Conservation (phyloP, 2,113 vertebrate genomes). For the Hystrix brachyura region DNA sequence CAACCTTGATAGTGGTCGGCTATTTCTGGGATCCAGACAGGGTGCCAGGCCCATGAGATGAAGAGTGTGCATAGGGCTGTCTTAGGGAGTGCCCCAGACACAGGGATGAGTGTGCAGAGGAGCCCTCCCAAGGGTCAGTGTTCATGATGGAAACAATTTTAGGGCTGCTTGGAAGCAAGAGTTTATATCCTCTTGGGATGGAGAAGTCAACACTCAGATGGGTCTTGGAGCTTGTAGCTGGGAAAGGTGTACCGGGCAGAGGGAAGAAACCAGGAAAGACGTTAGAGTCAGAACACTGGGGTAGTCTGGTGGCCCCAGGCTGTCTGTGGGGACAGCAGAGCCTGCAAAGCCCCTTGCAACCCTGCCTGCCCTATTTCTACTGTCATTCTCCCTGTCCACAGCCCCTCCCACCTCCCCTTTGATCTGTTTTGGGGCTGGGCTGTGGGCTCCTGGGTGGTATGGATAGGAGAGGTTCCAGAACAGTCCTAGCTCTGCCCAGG, state of each 20-base stretch:
- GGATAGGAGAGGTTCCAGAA: background rate
- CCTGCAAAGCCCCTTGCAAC: background rate
- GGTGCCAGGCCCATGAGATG: background rate
- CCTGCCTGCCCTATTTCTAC: background rate
- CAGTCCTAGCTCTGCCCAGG: background rate
- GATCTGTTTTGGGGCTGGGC: background rate
- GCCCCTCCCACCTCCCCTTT: background rate
- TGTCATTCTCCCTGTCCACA: background rate
- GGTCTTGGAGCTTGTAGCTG: background rate
- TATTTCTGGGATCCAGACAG: background rate
- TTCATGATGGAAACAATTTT: background rate
- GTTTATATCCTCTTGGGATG: background rate
- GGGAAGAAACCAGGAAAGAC: background rate
- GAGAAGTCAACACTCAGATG: background rate
- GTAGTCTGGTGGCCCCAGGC: background rate
- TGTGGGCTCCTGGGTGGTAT: background rate
- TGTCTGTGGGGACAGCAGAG: background rate
- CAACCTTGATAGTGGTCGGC: too few relatives aligned
- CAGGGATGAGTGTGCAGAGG: background rate
- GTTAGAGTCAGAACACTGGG: background rate
- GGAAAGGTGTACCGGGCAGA: background rate
- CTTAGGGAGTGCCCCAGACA: too few relatives aligned
- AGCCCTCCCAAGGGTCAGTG: background rate
- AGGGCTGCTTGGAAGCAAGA: background rate
- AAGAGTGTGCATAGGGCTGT: background rate